Evolutionary conservation across 2,888 invertebrate genomes (phyloP).

Genomic region (Ditula angustiorana): DNA sequence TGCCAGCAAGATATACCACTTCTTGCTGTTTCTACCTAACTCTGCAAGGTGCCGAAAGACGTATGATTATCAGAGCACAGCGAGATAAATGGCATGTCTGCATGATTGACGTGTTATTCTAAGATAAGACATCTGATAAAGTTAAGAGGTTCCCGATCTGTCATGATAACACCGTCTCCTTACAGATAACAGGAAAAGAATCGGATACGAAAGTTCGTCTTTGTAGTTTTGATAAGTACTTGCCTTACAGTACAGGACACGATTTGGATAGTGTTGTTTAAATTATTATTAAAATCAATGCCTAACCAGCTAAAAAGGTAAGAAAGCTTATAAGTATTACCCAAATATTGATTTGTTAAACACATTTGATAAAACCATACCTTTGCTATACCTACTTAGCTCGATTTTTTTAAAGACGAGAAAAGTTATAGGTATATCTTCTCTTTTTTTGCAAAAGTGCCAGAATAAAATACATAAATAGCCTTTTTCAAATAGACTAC

Average conservation of each 20-base stretch:
- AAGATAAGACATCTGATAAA: constrained; percentile 61
- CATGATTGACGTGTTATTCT: constrained; percentile 77
- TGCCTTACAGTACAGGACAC: constrained; percentile 18
- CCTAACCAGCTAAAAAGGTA: constrained; percentile 70
- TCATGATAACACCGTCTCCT: constrained; percentile 66
- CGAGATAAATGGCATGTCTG: constrained; percentile 51
- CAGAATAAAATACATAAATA: no score
- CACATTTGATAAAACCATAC: no score
- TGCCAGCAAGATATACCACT: background rate
- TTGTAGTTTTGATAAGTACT: constrained; percentile 24
- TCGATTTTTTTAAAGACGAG: no score
- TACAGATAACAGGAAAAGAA: constrained; percentile 48
- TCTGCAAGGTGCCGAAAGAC: constrained; percentile 7
- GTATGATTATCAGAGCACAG: constrained; percentile 19
- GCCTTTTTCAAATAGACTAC: no score
- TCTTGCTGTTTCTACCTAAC: background rate
- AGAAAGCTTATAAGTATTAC: constrained; percentile 13
- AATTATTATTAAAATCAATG: constrained; percentile 53
- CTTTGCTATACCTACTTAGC: no score
- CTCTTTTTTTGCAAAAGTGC: no score
- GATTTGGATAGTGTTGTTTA: constrained; percentile 41
- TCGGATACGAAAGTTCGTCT: constrained; percentile 33
- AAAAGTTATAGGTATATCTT: no score
- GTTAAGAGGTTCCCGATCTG: constrained; percentile 70
- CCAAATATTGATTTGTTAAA: background rate